These are phyloP conservation scores for Vidua chalybeata DNA, from an alignment of 2,113 vertebrate genomes.

Conservation along the genomic window DNA sequence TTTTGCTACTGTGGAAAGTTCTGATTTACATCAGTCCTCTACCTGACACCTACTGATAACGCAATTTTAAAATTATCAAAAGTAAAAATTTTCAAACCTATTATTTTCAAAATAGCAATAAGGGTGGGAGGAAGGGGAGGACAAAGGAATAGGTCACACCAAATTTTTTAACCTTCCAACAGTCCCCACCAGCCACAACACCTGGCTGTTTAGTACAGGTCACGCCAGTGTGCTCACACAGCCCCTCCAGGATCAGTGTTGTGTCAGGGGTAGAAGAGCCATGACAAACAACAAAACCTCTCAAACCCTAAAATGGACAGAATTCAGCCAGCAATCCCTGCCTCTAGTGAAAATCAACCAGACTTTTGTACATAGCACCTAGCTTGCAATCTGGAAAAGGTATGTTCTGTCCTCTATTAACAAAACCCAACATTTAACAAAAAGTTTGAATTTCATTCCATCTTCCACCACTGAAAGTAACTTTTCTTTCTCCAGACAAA, in stretches of 20 bases:
- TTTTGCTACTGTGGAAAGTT: not conserved
- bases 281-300: not conserved
- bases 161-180: not conserved
- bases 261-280: not conserved
- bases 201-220: slow-evolving; percentile 40
- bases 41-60: not conserved
- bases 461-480: not conserved
- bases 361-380: not conserved
- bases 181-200: not conserved
- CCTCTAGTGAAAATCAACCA: not conserved
- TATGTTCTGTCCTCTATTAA: not conserved
- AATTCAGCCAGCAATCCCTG: not conserved
- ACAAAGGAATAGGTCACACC: not conserved
- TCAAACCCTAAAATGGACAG: not conserved
- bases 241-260: not conserved
- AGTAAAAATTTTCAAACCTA: not conserved
- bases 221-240: slow-evolving; percentile 55
- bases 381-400: not conserved
- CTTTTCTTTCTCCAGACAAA: not conserved
- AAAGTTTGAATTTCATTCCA: not conserved
- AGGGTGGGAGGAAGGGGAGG: not conserved
- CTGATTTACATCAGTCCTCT: not conserved
- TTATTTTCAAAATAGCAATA: not conserved
- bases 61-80: not conserved
- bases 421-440: not conserved